Evolutionary conservation across 2,113 vertebrate genomes (phyloP), one percentile per base, ranked within the genome.

Genomic region (Gnathonemus longibarbis): DNA sequence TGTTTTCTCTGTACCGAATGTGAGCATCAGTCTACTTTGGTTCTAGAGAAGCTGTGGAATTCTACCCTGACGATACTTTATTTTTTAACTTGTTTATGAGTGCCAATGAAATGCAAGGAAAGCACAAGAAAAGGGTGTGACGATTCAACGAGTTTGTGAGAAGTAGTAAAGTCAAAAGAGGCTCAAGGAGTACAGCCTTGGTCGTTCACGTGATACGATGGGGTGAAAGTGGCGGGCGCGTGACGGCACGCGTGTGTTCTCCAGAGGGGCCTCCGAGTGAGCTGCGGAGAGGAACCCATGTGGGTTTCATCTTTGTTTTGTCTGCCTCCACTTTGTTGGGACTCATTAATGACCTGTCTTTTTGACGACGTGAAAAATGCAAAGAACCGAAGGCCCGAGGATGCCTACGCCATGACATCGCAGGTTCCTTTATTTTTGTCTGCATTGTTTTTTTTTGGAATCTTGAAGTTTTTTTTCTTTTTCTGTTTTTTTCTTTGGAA

Each of bases 401-500:
- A 70, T 10, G 62, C n/a, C 62, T 66, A 66, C 62, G 9, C 62
- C 62, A 66, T 10, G n/a, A 3, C 62, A 70, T 31, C 27, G 3
- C 62, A 70, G 62, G 62, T 70, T 66, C 58, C 58, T 66, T 66
- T 66, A 66, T 66, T 70, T 70, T 70, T 70, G 62, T 70, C 62
- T 11, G n/a, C 62, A 5, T 86, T 48, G 6, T 2, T 84, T 35
- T 48, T 9, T 10, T 86, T 90, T 87, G 74, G 74, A 42, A 80
- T 39, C 15, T 7, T 66, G 21, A 2, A 46, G 42, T 58, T 48
- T 66, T 48, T 45, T 24, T 21, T 56, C 17, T 7, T 35, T 48
- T 45, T 24, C 96, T 94, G 27, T 86, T 90, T 89, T 89, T 90
- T 52, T 13, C 80, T 58, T 90, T 66, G 88, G 90, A 90, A 74